Percentiles rank a stretch among this genome's conserved stretches.
phyloP scores from a whole-genome alignment of 2,888 invertebrate species.

The Tanytarsus gracilentus region DNA sequence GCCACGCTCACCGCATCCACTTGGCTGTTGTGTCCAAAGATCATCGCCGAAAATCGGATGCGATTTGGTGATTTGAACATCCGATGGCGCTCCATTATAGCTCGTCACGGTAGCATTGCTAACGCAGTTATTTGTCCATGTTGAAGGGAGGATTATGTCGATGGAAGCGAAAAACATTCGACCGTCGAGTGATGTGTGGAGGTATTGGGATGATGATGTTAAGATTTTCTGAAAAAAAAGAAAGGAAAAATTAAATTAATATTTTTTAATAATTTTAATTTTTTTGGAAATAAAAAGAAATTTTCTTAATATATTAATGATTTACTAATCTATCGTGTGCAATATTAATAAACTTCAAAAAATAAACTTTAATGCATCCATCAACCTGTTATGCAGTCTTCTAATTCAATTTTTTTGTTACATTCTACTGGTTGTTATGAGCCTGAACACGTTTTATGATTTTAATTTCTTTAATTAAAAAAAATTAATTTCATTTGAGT shows the following conservation, averaged over 20 bases:
- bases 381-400: no score
- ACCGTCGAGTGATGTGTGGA: constrained; percentile 50
- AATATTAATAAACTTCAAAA: no score
- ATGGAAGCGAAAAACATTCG: constrained; percentile 47
- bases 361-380: no score
- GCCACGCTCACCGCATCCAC: constrained; percentile 50
- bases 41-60: constrained; percentile 47
- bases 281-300: neutral
- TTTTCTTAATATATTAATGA: no score
- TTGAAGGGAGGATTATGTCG: constrained; percentile 50
- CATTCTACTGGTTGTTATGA: no score
- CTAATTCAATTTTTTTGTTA: no score
- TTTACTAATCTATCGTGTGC: no score
- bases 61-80: constrained; percentile 47
- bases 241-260: constrained; percentile 25
- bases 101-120: constrained; percentile 38
- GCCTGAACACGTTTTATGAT: no score
- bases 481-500: no score
- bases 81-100: constrained; percentile 47
- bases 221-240: constrained; percentile 46
- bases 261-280: neutral
- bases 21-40: constrained; percentile 54
- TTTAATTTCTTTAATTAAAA: no score
- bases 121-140: constrained; percentile 50
- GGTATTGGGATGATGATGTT: constrained; percentile 47